These are phyloP conservation scores for Sander lucioperca DNA, from an alignment of 2,113 vertebrate species.

Conservation along the genomic window DNA sequence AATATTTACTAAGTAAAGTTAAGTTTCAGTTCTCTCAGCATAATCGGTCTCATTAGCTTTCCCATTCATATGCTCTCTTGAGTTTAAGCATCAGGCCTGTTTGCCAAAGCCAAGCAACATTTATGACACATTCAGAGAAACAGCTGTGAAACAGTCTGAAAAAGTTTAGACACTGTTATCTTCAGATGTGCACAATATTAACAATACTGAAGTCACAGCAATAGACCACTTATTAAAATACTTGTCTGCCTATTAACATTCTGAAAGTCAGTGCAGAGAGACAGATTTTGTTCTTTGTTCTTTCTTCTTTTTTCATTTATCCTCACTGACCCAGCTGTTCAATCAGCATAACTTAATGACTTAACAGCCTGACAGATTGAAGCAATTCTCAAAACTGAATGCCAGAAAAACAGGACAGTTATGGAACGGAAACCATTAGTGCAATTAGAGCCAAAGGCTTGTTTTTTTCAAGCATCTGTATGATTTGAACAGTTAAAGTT, in stretches of 20 bases:
- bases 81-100: neutral
- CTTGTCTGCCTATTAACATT: neutral
- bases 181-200: neutral
- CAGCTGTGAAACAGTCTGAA: neutral
- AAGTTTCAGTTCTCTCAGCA: neutral
- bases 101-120: too few species aligned
- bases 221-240: neutral
- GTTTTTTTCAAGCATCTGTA: conserved; percentile 11
- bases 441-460: conserved; percentile 1
- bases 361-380: conserved; percentile 3
- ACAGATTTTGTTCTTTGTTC: conserved; percentile 1
- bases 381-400: conserved; percentile 6
- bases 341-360: neutral
- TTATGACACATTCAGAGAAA: neutral
- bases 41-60: neutral
- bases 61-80: neutral
- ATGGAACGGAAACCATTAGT: conserved; percentile 16
- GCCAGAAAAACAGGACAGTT: neutral
- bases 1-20: too few species aligned
- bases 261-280: neutral
- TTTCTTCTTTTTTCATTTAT: conserved; percentile 13
- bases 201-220: neutral
- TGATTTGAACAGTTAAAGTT: neutral
- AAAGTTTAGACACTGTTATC: neutral
- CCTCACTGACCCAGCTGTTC: conserved; percentile 12